phyloP scores from a whole-genome alignment of 2,113 vertebrate species.

The Dasyurus viverrinus region DNA sequence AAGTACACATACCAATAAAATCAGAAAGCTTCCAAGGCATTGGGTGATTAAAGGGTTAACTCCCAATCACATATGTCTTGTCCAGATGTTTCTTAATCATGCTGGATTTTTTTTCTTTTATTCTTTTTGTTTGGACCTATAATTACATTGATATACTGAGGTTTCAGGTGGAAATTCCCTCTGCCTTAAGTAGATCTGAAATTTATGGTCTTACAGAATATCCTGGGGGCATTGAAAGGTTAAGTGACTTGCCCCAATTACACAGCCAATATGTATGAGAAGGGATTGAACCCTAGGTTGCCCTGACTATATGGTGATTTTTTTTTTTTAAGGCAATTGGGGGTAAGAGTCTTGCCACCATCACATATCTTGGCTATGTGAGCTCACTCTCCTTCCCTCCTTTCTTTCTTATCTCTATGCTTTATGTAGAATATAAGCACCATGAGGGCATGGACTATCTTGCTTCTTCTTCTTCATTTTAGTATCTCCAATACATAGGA shows the following conservation, averaged over 20 bases:
- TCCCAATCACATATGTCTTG: not conserved
- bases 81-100: not conserved
- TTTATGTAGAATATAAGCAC: not conserved
- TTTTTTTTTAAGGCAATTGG: not conserved
- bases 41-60: not conserved
- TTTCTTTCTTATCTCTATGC: not conserved
- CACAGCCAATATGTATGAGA: not conserved
- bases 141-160: not conserved
- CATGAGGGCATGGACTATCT: not conserved
- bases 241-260: not conserved
- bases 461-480: too few relatives aligned
- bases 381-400: not conserved
- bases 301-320: not conserved
- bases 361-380: too few relatives aligned
- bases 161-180: not conserved
- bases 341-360: not conserved
- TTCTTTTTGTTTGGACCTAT: not conserved
- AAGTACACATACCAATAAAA: not conserved
- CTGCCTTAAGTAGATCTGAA: not conserved
- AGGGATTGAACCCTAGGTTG: not conserved
- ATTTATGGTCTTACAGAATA: not conserved
- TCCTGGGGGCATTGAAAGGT: not conserved
- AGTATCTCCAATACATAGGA: too few relatives aligned
- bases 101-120: not conserved
- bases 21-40: not conserved